phyloP scores from a whole-genome alignment of 2,113 vertebrate genomes.

The Camarhynchus parvulus region DNA sequence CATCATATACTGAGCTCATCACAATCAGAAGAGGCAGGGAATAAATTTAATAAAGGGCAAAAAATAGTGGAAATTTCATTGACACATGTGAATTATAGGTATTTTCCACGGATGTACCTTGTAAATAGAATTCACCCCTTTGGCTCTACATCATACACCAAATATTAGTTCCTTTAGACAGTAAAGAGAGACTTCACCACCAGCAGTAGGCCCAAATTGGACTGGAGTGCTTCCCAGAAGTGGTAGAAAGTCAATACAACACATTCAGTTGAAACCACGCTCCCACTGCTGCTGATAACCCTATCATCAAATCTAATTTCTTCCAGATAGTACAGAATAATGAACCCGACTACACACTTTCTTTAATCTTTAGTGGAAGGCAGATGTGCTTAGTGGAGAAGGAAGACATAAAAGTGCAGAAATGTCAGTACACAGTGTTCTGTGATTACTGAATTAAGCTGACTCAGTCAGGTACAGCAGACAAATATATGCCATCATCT shows the following conservation, averaged over 20 bases:
- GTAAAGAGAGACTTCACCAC: neutral
- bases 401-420: neutral
- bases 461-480: neutral
- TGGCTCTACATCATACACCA: neutral
- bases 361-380: neutral
- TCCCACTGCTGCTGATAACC: neutral
- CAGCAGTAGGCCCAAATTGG: neutral
- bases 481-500: neutral
- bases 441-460: neutral
- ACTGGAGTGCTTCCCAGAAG: slow-evolving; percentile 1
- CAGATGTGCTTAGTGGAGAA: neutral
- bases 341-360: neutral
- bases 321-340: neutral
- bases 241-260: neutral
- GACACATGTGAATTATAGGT: neutral
- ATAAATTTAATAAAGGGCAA: neutral
- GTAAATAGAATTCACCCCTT: neutral
- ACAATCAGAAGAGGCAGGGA: neutral
- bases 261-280: neutral
- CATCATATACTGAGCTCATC: neutral
- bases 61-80: neutral
- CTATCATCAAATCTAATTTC: slow-evolving; percentile 34
- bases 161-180: neutral
- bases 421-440: neutral
- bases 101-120: neutral